Conservation (phyloP, 2,113 vertebrate genomes). For the Rhegmatorhina hoffmannsi region DNA sequence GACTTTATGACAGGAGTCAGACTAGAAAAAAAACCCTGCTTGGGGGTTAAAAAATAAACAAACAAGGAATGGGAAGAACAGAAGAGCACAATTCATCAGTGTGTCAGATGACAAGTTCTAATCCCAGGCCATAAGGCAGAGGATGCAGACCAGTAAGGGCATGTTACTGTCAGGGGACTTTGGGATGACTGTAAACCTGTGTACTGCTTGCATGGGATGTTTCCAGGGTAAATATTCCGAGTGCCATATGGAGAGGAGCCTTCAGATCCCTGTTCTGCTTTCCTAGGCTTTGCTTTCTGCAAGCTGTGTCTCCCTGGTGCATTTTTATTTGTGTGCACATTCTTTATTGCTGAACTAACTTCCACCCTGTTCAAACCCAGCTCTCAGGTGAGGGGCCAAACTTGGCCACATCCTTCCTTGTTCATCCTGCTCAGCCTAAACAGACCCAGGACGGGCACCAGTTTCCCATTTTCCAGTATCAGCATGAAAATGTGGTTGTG, state of each 20-base stretch:
- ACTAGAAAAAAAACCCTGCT: neutral
- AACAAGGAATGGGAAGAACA: neutral
- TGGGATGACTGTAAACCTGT: neutral
- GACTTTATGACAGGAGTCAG: neutral
- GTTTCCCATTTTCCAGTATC: neutral
- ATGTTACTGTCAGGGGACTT: neutral
- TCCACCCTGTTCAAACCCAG: neutral
- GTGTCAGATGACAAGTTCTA: neutral
- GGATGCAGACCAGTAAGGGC: constrained; percentile 13
- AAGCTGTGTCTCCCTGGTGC: neutral
- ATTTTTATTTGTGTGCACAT: constrained; percentile 7
- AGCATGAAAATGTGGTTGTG: neutral
- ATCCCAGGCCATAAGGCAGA: constrained; percentile 4
- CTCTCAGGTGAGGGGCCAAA: constrained; percentile 2
- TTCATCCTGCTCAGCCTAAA: neutral
- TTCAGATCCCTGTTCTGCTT: neutral
- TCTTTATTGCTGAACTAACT: neutral
- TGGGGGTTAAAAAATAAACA: neutral
- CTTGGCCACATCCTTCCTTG: neutral
- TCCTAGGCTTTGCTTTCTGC: neutral
- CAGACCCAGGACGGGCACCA: neutral
- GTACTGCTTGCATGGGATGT: neutral
- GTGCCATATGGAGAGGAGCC: constrained; percentile 22
- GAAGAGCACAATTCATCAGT: neutral
- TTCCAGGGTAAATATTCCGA: constrained; percentile 23